Conservation (phyloP, 2,888 invertebrate species). For the Athalia circularis region DNA sequence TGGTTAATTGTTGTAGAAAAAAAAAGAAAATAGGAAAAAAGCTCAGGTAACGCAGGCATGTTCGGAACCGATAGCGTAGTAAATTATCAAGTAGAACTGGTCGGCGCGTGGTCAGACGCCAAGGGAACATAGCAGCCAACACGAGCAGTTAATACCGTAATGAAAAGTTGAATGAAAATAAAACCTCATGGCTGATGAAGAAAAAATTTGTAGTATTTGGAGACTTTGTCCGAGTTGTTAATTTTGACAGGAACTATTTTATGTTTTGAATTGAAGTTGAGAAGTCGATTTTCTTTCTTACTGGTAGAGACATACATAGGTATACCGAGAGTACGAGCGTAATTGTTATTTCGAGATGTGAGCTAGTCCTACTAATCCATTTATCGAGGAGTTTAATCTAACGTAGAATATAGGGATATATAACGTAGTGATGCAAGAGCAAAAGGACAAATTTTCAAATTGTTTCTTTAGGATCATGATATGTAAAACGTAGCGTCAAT, state of each 20-base stretch:
- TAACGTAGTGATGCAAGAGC: not conserved
- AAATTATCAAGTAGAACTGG: conserved; percentile 25
- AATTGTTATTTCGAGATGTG: conserved; percentile 56
- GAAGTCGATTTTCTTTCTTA: not conserved
- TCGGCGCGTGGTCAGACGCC: conserved; percentile 31
- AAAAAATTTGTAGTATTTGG: not conserved
- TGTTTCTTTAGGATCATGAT: conserved; percentile 14
- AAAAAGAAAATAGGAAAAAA: too few relatives aligned
- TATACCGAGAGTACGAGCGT: too few relatives aligned
- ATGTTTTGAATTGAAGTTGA: too few relatives aligned
- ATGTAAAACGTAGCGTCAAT: not conserved
- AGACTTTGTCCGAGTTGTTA: too few relatives aligned
- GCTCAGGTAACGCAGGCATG: not conserved
- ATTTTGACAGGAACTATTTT: too few relatives aligned
- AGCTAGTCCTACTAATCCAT: conserved; percentile 55
- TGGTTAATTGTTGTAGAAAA: too few relatives aligned
- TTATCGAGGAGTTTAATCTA: conserved; percentile 30
- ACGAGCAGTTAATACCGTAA: too few relatives aligned
- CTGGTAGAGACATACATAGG: not conserved
- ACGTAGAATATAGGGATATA: not conserved
- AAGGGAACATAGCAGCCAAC: conserved; percentile 11
- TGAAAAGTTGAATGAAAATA: too few relatives aligned
- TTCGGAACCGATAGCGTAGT: not conserved
- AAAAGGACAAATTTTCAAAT: conserved; percentile 6
- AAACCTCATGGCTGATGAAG: not conserved